phyloP scores from a whole-genome alignment of 2,797 vertebrate genomes.

The Tamandua tetradactyla region DNA sequence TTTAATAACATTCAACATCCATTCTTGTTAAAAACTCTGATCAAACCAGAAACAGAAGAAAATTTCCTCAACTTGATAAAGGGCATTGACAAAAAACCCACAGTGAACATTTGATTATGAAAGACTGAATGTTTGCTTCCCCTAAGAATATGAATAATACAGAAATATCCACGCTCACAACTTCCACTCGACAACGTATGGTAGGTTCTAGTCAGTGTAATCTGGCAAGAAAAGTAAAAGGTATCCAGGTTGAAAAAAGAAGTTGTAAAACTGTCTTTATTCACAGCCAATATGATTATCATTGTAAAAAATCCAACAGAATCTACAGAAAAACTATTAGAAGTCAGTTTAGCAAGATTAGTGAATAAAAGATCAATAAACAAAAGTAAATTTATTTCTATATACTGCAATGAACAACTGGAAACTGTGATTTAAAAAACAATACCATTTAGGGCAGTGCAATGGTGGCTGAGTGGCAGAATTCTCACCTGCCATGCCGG shows the following conservation, averaged over 20 bases:
- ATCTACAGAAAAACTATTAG: neutral
- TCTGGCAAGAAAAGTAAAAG: neutral
- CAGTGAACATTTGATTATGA: neutral
- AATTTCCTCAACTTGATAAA: neutral
- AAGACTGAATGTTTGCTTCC: neutral
- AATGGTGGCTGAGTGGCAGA: no score
- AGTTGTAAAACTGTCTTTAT: neutral
- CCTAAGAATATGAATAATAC: neutral
- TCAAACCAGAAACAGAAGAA: neutral
- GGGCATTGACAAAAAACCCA: neutral
- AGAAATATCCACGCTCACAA: neutral
- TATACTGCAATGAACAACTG: neutral
- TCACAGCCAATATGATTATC: neutral
- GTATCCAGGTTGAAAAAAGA: neutral
- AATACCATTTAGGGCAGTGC: neutral
- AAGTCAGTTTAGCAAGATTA: neutral
- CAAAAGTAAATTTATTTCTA: neutral
- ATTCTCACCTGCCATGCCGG: no score
- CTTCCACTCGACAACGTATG: neutral
- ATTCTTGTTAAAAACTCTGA: conserved; percentile 7
- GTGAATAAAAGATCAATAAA: neutral
- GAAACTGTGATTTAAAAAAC: neutral
- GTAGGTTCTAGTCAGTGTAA: neutral
- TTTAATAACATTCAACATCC: neutral
- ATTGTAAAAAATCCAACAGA: neutral